Percentiles rank a stretch among this genome's conserved stretches.
phyloP scores from a whole-genome alignment of 2,113 vertebrate species.

The Morone saxatilis region DNA sequence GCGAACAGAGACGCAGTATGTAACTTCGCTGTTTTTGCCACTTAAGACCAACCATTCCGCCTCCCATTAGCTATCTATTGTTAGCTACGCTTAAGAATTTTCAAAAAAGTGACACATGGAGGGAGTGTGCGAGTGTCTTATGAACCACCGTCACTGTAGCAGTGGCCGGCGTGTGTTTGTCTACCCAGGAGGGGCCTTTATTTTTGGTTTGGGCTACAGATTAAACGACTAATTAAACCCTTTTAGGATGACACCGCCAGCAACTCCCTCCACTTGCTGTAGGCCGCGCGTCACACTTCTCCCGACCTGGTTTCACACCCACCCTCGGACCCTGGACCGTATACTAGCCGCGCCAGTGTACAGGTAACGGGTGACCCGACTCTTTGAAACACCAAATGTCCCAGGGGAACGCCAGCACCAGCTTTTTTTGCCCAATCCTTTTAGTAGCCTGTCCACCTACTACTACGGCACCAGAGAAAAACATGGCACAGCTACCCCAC shows the following conservation, averaged over 20 bases:
- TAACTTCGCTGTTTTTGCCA: constrained; percentile 85
- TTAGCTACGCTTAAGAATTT: constrained; percentile 65
- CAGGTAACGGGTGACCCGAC: constrained; percentile 59
- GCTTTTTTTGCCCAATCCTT: constrained; percentile 66
- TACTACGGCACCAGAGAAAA: too few relatives aligned
- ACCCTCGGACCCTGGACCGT: constrained; percentile 50
- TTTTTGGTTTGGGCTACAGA: constrained; percentile 71
- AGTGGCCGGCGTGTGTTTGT: constrained; percentile 72
- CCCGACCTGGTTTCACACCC: constrained; percentile 46
- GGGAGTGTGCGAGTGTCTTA: constrained; percentile 74
- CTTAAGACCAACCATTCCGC: constrained; percentile 76
- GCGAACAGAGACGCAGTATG: constrained; percentile 85
- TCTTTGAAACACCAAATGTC: constrained; percentile 71
- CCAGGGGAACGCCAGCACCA: constrained; percentile 76
- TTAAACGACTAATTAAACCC: constrained; percentile 67
- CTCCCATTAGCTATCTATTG: constrained; percentile 70
- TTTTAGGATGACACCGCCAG: constrained; percentile 73
- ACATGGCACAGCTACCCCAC: too few relatives aligned
- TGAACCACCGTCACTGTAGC: constrained; percentile 86
- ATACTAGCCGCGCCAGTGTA: constrained; percentile 62
- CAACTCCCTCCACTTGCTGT: constrained; percentile 51
- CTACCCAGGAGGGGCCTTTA: constrained; percentile 80
- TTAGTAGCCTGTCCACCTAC: too few relatives aligned
- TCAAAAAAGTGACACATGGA: constrained; percentile 49
- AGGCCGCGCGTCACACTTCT: constrained; percentile 29